Evolutionary conservation across 2,113 vertebrate species (phyloP).

Genomic region (Clarias batrachus): DNA sequence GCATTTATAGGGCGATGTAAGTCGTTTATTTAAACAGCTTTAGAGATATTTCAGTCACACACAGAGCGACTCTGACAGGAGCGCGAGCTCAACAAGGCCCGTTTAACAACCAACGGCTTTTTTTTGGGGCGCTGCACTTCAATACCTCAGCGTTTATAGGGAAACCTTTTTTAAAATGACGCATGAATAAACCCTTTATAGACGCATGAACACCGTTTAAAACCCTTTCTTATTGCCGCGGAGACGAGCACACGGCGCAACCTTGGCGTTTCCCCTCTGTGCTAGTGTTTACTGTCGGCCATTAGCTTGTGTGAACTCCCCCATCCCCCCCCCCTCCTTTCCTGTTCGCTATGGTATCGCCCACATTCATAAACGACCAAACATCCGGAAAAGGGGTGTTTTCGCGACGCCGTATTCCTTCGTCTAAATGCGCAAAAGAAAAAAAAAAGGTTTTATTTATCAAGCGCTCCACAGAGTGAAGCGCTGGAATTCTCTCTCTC

Average conservation of each 20-base stretch:
- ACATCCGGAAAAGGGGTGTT: slow-evolving; percentile 43
- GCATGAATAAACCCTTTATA: background rate
- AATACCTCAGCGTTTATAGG: background rate
- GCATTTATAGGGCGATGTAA: too few species aligned
- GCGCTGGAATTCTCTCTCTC: background rate
- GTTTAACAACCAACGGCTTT: background rate
- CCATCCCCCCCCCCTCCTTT: slow-evolving; percentile 2
- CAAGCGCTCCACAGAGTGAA: background rate
- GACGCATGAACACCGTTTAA: background rate
- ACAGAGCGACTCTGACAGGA: background rate
- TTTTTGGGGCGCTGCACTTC: background rate
- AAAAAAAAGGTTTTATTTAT: background rate
- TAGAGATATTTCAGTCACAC: background rate
- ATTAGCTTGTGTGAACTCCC: slow-evolving; percentile 19
- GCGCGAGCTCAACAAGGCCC: background rate
- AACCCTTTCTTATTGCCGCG: background rate
- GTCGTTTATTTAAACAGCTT: fast-evolving
- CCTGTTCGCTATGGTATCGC: slow-evolving; percentile 21
- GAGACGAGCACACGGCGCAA: background rate
- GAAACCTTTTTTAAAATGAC: background rate
- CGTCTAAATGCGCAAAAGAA: slow-evolving; percentile 3
- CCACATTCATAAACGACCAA: slow-evolving; percentile 32
- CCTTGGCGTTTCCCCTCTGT: background rate
- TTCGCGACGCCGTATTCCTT: slow-evolving; percentile 16
- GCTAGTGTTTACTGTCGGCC: slow-evolving; percentile 3